Evolutionary conservation across 2,113 vertebrate genomes (phyloP), one percentile per base, ranked within the genome.

Genomic region (Axis porcinus): DNA sequence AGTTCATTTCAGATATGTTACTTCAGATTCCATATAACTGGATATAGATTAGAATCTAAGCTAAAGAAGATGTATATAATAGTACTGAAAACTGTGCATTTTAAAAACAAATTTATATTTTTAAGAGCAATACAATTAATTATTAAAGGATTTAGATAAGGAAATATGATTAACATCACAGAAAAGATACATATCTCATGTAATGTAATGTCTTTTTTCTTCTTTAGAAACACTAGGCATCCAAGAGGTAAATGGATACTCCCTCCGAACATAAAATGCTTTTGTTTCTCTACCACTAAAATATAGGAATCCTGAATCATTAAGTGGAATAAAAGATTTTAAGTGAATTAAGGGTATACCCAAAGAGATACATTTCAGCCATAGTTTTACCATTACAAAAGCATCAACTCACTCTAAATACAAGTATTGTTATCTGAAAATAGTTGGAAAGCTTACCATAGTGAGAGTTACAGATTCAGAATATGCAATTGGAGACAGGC

Each of bases 91-190:
- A 81, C 52, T n/a, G 0, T 36, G 1, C 2, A 62, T 82, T 74
- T 60, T 43, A 40, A 78, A 45, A 64, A 92, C 1, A 79, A 55
- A 74, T 89, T 57, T 62, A 74, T 3, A 33, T 67, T 79, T 85
- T 92, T 89, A 82, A 94, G 54, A 82, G 33, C 2, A 97, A 84
- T 58, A 87, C 84, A 91, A 91, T 43, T 52, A 70, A 86, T 87
- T 81, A 91, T 54, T 93, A 40, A 84, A 96, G 1, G 62, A 95
- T 79, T 64, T 84, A 87, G 27, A 17, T 84, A 74, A 86, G 4
- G 7, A 16, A 97, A 70, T 87, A 85, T 25, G 30, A 36, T 25
- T 25, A 79, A 58, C 60, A 92, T 81, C 58, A 76, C n/a, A 88
- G 23, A 83, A 87, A 87, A 55, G 27, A 7, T 50, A 13, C 19